A percentile compares a stretch with the other conserved stretches of the same genome.
Conservation (phyloP, 2,888 invertebrate genomes). For the Anthophora plumipes region DNA sequence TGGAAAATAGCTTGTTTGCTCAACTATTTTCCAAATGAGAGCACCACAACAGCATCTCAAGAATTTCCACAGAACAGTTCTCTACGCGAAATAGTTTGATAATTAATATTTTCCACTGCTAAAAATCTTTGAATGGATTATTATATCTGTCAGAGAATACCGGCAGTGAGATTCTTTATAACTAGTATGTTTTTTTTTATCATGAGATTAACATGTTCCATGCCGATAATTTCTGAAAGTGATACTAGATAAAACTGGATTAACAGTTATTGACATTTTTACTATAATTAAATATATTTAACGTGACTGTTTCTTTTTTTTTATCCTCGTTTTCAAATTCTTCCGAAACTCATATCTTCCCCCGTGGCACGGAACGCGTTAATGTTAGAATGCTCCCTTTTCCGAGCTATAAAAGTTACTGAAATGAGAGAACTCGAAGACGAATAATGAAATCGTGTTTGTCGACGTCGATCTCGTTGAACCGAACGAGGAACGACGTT, state of each 20-base stretch:
- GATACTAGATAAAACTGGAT: too few relatives aligned
- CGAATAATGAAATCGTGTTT: slow-evolving; percentile 46
- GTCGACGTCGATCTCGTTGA: slow-evolving; percentile 58
- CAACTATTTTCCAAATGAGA: neutral
- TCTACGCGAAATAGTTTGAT: neutral
- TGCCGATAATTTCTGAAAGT: too few relatives aligned
- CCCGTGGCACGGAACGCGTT: neutral
- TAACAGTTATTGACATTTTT: too few relatives aligned
- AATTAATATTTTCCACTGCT: neutral
- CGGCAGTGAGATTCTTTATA: neutral
- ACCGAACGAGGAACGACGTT: slow-evolving; percentile 59
- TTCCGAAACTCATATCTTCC: neutral
- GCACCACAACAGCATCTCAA: slow-evolving; percentile 2
- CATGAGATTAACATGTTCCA: too few relatives aligned
- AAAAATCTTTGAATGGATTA: neutral
- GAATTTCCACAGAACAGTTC: neutral
- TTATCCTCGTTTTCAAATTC: too few relatives aligned
- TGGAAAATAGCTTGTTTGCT: slow-evolving; percentile 5
- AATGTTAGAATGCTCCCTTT: slow-evolving; percentile 14
- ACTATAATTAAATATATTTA: too few relatives aligned
- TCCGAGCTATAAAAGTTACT: slow-evolving; percentile 22
- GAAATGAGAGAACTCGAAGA: slow-evolving; percentile 46
- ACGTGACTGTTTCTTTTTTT: too few relatives aligned
- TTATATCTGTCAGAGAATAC: neutral
- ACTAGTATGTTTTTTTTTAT: too few relatives aligned